phyloP scores from a whole-genome alignment of 1,140 invertebrate species.

The Drosophila sp. region DNA sequence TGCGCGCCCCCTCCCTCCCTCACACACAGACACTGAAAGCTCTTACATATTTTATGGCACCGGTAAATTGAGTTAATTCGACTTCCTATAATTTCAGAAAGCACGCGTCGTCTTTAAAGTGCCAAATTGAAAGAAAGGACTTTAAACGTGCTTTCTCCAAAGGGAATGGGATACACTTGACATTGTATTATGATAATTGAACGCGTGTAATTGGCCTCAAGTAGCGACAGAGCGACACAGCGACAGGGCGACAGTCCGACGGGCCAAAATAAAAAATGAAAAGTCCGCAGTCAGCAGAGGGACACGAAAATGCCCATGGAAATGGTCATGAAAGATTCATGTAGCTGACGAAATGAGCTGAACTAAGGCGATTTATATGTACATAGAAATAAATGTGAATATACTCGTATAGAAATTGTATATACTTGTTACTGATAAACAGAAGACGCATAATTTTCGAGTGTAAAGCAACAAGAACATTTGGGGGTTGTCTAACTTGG shows the following conservation, averaged over 20 bases:
- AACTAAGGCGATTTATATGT: conserved; percentile 75
- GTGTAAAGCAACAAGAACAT: background rate
- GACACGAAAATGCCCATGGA: conserved; percentile 26
- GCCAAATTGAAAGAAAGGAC: conserved; percentile 72
- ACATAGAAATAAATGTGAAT: background rate
- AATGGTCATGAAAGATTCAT: conserved; percentile 77
- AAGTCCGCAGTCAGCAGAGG: conserved; percentile 45
- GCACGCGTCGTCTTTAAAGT: conserved; percentile 60
- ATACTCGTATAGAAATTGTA: background rate
- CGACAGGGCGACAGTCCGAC: no score
- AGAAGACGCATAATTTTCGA: background rate
- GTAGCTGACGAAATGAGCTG: conserved; percentile 50
- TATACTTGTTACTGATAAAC: no score
- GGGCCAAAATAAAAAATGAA: background rate
- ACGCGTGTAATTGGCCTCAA: conserved; percentile 82
- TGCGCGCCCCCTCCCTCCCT: conserved; percentile 1
- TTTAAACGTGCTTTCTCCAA: conserved; percentile 46
- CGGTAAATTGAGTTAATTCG: conserved; percentile 82
- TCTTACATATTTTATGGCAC: conserved; percentile 77
- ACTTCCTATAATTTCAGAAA: conserved; percentile 70
- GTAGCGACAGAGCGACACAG: conserved; percentile 41
- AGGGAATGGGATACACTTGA: conserved; percentile 34
- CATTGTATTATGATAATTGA: conserved; percentile 84
- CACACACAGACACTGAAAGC: conserved; percentile 37
- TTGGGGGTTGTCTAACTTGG: background rate